Percentiles rank a stretch among this genome's conserved stretches.
These are phyloP conservation scores for Hippocampus mohnikei DNA, from an alignment of 2,113 vertebrate genomes.

Conservation along the genomic window DNA sequence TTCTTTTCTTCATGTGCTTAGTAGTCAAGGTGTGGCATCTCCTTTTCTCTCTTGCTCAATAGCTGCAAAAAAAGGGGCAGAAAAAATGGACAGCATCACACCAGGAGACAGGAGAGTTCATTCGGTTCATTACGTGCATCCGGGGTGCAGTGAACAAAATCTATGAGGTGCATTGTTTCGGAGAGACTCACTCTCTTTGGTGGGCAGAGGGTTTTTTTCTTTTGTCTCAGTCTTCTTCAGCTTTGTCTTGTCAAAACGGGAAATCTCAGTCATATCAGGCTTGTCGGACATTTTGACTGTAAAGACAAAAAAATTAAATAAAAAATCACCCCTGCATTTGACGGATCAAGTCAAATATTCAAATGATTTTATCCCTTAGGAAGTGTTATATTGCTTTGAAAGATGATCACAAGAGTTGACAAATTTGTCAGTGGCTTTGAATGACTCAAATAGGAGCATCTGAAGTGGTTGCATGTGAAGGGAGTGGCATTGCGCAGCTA, in stretches of 20 bases:
- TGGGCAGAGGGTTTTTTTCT: conserved; percentile 86
- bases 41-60: conserved; percentile 79
- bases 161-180: conserved; percentile 1
- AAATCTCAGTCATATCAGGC: conserved; percentile 83
- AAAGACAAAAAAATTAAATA: conserved; percentile 33
- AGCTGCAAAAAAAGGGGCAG: conserved; percentile 67
- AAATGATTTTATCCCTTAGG: not conserved
- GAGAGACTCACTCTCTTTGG: conserved; percentile 84
- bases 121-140: not conserved
- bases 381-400: not conserved
- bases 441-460: not conserved
- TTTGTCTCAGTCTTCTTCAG: conserved; percentile 89
- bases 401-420: not conserved
- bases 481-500: conserved; percentile 53
- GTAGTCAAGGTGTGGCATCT: conserved; percentile 72
- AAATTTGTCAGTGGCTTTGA: not conserved
- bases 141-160: not conserved
- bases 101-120: not conserved
- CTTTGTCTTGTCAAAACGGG: conserved; percentile 86
- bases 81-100: conserved; percentile 11
- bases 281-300: conserved; percentile 85
- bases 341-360: not conserved
- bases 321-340: conserved; percentile 15
- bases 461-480: conserved; percentile 26
- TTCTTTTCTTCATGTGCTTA: conserved; percentile 51